Evolutionary conservation across 2,113 vertebrate species (phyloP).

Genomic region (Neogobius melanostomus): DNA sequence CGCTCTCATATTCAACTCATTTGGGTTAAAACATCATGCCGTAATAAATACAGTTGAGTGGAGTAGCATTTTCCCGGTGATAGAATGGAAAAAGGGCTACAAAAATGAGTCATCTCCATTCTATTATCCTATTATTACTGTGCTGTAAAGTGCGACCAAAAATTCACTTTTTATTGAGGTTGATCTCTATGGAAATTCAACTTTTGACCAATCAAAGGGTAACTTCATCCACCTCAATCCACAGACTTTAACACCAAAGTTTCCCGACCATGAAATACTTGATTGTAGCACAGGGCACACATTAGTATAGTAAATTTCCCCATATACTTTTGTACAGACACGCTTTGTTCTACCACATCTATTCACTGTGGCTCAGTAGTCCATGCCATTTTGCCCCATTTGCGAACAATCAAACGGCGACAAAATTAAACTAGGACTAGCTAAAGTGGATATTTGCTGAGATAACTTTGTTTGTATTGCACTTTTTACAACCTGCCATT

Average conservation of each 20-base stretch:
- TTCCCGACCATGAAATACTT: background rate
- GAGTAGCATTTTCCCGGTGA: no score
- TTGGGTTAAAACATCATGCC: no score
- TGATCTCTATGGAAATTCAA: no score
- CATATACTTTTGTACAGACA: background rate
- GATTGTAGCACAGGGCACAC: background rate
- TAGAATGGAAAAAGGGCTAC: no score
- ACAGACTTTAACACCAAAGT: background rate
- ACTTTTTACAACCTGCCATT: slow-evolving; percentile 64
- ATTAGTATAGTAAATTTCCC: background rate
- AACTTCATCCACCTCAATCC: no score
- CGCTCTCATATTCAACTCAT: no score
- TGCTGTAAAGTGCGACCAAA: no score
- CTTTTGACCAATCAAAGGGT: no score
- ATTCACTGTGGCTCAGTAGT: background rate
- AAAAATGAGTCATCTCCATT: no score
- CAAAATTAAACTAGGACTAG: background rate
- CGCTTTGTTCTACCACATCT: background rate
- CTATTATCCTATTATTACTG: no score
- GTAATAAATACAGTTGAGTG: no score
- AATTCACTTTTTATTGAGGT: no score
- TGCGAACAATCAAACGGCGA: background rate
- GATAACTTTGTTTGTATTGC: slow-evolving; percentile 77
- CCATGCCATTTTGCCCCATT: background rate
- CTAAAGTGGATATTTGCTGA: slow-evolving; percentile 4